These are phyloP conservation scores for Glossophaga mutica DNA, from an alignment of 2,797 vertebrate species.

Conservation along the genomic window DNA sequence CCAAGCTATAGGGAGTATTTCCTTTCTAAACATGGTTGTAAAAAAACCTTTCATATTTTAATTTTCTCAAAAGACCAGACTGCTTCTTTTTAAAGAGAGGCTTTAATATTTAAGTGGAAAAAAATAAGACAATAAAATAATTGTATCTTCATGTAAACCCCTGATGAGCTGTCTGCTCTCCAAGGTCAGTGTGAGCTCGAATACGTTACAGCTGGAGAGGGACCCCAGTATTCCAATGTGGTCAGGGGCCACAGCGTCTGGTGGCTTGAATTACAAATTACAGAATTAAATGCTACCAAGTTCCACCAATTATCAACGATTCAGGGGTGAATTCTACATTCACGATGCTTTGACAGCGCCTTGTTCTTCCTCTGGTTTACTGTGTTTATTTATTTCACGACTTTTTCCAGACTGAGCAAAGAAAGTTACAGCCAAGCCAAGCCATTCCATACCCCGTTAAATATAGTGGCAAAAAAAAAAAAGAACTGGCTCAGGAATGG, in stretches of 20 bases:
- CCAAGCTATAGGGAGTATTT: not conserved
- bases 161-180: not conserved
- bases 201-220: not conserved
- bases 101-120: slow-evolving; percentile 14
- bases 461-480: not conserved
- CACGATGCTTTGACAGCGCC: not conserved
- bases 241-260: not conserved
- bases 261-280: not conserved
- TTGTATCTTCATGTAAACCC: not conserved
- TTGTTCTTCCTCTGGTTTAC: not conserved
- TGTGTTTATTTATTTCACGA: not conserved
- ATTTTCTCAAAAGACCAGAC: not conserved
- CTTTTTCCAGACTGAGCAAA: not conserved
- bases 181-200: not conserved
- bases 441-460: not conserved
- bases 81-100: not conserved
- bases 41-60: not conserved
- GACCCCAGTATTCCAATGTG: not conserved
- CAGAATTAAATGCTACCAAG: not conserved
- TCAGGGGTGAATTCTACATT: not conserved
- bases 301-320: not conserved
- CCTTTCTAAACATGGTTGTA: not conserved
- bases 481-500: not conserved
- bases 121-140: not conserved
- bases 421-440: not conserved